Evolutionary conservation across 2,113 vertebrate species (phyloP).

Genomic region (Takifugu flavidus): DNA sequence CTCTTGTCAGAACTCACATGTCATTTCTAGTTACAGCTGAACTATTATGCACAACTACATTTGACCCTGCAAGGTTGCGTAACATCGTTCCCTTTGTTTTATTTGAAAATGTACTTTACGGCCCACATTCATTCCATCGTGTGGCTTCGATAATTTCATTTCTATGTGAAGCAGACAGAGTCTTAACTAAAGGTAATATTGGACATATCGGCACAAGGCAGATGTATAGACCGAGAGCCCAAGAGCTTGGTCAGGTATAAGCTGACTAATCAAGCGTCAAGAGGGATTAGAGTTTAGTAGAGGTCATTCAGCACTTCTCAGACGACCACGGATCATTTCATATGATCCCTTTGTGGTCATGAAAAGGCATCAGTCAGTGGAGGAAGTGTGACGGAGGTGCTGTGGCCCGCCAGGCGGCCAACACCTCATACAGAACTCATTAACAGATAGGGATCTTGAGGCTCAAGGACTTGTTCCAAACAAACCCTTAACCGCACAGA

Average conservation of each 20-base stretch:
- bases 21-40: too few relatives aligned
- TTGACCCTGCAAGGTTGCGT: too few relatives aligned
- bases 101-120: too few relatives aligned
- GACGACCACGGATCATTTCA: conserved; percentile 49
- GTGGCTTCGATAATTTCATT: too few relatives aligned
- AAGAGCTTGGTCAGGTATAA: conserved; percentile 26
- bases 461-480: conserved; percentile 48
- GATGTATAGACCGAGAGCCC: neutral
- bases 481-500: conserved; percentile 47
- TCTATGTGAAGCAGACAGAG: too few relatives aligned
- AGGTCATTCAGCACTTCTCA: conserved; percentile 46
- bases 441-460: conserved; percentile 75
- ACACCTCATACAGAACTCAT: conserved; percentile 66
- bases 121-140: too few relatives aligned
- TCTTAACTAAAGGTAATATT: neutral
- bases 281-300: conserved; percentile 36
- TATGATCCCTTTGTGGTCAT: conserved; percentile 50
- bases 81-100: too few relatives aligned
- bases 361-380: conserved; percentile 46
- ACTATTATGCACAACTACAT: too few relatives aligned
- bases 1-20: too few relatives aligned
- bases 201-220: neutral
- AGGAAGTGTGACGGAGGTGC: conserved; percentile 39
- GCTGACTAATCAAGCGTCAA: conserved; percentile 45
- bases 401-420: conserved; percentile 36